A percentile compares a stretch with the other conserved stretches of the same genome.
These are phyloP conservation scores for Hemistola chrysoprasaria DNA, from an alignment of 2,888 invertebrate genomes.

Conservation along the genomic window DNA sequence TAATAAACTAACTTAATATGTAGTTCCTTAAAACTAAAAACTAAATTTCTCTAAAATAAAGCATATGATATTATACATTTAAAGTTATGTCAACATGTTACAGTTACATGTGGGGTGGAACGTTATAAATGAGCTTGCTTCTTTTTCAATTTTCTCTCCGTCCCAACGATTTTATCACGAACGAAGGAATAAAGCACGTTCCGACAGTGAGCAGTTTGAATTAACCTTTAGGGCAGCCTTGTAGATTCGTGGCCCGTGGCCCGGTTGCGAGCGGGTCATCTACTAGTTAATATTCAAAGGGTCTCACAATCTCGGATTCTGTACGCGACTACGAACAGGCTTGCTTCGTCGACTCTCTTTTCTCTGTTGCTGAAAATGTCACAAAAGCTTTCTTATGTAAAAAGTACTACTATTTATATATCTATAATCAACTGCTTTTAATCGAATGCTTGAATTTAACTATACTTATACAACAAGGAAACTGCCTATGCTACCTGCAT, in stretches of 20 bases:
- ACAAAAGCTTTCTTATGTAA: not conserved
- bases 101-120: constrained; percentile 23
- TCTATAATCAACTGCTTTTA: too few relatives aligned
- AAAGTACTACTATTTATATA: too few relatives aligned
- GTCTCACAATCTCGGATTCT: constrained; percentile 72
- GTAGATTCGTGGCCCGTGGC: constrained; percentile 63
- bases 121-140: constrained; percentile 27
- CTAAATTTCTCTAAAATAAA: not conserved
- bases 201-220: constrained; percentile 55
- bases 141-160: constrained; percentile 40
- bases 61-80: too few relatives aligned
- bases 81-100: constrained; percentile 1
- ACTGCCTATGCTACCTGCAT: too few relatives aligned
- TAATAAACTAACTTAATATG: too few relatives aligned
- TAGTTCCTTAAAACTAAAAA: too few relatives aligned
- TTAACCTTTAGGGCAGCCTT: constrained; percentile 61
- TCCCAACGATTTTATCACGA: constrained; percentile 38
- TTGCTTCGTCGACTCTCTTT: constrained; percentile 29
- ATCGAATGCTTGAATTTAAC: too few relatives aligned
- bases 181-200: constrained; percentile 46
- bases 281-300: constrained; percentile 78
- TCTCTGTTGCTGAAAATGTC: constrained; percentile 33
- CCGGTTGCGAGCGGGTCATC: constrained; percentile 69
- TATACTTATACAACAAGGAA: too few relatives aligned
- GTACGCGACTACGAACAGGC: constrained; percentile 56